Base-by-base conservation (phyloP, 1,140 invertebrate species). In the Venturia canescens region DNA sequence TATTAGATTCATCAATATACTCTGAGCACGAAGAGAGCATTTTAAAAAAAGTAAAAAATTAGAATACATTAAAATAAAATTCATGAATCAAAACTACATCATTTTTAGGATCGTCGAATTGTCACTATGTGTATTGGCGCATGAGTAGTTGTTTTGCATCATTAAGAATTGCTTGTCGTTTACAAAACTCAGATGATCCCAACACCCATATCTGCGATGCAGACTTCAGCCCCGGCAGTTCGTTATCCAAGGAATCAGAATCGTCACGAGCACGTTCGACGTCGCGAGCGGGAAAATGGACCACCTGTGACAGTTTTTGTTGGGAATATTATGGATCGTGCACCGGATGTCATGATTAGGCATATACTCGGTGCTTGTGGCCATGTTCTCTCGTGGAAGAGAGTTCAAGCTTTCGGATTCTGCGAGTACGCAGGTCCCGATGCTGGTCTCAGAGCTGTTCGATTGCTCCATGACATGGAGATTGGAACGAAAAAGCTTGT, bases 371-470 rank as follows among this genome's bases (percentile, higher is more conserved):
- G 94, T 63, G 95, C 96, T 23, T 97, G 98, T 93, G 99, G 99
- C 1, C 95, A 97, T 83, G 97, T 99, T 27, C 92, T 98, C 2
- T 98, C 96, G 85, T 99, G 99, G 99, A 99, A 99, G 91, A 94
- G 98, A 84, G 98, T 99, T 11, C 98, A 99, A 90, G 98, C 97
- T 13, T 99, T 99, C 93, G 99, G 98, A 27, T 99, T 99, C 92
- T 99, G 98, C 93, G 99, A 99, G 92, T 98, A 96, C 93, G 97
- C 94, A 71, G 96, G 97, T 79, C 98, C 98, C 23, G 98, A 99
- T 92, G 97, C 98, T 1, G 99, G 98, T 29, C 93, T 99, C 76
- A 93, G 98, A 84, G 98, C 98, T 84, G 98, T 99, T 78, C 93
- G 98, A 75, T 92, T 99, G 78, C 93, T 99, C 11, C 98, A 99